Evolutionary conservation across 2,888 invertebrate species (phyloP).

Genomic region (Himalopsyche kuldschensis): DNA sequence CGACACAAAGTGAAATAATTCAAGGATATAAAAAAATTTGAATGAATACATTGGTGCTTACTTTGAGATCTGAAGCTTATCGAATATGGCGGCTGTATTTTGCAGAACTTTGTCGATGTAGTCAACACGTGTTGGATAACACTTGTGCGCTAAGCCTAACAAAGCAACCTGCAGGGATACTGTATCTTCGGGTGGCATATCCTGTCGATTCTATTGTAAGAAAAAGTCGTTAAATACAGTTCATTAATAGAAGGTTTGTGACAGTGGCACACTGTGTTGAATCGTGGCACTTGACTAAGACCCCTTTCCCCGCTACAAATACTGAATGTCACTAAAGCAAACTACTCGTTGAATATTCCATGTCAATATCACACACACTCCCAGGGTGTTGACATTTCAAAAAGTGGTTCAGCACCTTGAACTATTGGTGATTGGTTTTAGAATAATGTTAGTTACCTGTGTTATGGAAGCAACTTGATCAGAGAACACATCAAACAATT

Average conservation of each 20-base stretch:
- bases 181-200: slow-evolving; percentile 95
- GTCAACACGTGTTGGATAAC: slow-evolving; percentile 91
- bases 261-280: too few relatives aligned
- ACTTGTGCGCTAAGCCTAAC: slow-evolving; percentile 92
- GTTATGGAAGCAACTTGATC: slow-evolving; percentile 96
- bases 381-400: too few relatives aligned
- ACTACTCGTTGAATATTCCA: too few relatives aligned
- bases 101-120: slow-evolving; percentile 94
- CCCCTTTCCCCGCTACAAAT: too few relatives aligned
- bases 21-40: too few relatives aligned
- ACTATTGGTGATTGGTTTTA: too few relatives aligned
- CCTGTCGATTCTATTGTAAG: slow-evolving; percentile 74
- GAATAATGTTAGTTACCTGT: slow-evolving; percentile 59
- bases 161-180: slow-evolving; percentile 92
- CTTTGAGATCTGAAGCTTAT: slow-evolving; percentile 83
- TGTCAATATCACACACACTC: too few relatives aligned
- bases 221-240: neutral
- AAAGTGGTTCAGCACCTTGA: too few relatives aligned
- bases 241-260: too few relatives aligned
- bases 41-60: slow-evolving; percentile 46
- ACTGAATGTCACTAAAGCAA: too few relatives aligned
- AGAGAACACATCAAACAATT: slow-evolving; percentile 97
- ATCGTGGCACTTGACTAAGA: too few relatives aligned
- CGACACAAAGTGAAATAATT: too few relatives aligned
- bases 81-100: slow-evolving; percentile 88